phyloP scores from a whole-genome alignment of 2,888 invertebrate genomes.

The Noctua janthina region DNA sequence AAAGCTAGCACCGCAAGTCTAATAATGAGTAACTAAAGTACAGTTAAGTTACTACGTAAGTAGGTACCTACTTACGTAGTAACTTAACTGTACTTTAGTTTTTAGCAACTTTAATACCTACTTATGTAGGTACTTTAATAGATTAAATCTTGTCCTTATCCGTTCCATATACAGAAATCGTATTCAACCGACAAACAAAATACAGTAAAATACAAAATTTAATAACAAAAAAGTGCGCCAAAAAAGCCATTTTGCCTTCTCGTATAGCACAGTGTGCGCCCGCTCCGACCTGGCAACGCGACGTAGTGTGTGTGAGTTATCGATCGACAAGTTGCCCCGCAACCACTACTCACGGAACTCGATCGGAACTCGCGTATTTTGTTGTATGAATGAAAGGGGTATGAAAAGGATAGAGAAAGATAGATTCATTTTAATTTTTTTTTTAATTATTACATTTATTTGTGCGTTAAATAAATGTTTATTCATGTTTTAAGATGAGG shows the following conservation, averaged over 20 bases:
- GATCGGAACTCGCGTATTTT: conserved; percentile 25
- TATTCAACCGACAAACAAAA: not conserved
- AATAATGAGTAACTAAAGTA: too few species aligned
- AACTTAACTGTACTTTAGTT: too few species aligned
- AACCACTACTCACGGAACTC: conserved; percentile 43
- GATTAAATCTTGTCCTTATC: not conserved
- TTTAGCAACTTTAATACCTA: too few species aligned
- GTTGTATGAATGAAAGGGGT: not conserved
- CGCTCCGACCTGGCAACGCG: conserved; percentile 59
- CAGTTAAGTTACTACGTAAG: too few species aligned
- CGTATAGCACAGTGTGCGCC: conserved; percentile 53
- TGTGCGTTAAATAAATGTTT: not conserved
- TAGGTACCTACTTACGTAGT: too few species aligned
- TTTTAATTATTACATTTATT: not conserved
- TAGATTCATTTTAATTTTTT: not conserved
- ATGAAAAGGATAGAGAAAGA: not conserved
- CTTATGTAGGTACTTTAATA: too few species aligned
- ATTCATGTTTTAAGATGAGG: not conserved
- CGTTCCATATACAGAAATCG: not conserved
- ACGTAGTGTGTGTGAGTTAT: conserved; percentile 64
- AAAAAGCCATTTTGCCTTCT: not conserved
- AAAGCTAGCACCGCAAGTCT: not conserved
- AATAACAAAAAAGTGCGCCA: conserved; percentile 1
- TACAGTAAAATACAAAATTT: not conserved
- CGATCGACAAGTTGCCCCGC: conserved; percentile 45